Conservation (phyloP, 92 coral and sea anemone species). For the Porites rus region DNA sequence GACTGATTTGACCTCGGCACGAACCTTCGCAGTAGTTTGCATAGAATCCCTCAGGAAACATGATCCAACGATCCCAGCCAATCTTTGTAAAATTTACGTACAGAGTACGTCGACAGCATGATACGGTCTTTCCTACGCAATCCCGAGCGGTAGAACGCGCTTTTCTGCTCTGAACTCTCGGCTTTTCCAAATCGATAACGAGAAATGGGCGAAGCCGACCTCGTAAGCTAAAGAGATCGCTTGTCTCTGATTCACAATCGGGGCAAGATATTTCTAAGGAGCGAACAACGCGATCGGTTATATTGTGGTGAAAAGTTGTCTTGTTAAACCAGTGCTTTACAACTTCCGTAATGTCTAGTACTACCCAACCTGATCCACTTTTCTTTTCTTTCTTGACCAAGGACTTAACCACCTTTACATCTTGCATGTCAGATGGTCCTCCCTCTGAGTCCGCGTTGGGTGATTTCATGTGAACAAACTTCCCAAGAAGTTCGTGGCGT, state of each 20-base stretch:
- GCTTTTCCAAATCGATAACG: constrained; percentile 53
- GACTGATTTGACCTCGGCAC: constrained; percentile 50
- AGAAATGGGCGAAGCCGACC: constrained; percentile 72
- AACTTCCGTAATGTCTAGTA: constrained; percentile 17
- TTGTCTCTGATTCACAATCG: constrained; percentile 45
- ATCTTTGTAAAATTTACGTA: constrained; percentile 63
- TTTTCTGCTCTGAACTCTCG: constrained; percentile 16
- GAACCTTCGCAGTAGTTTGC: constrained; percentile 78
- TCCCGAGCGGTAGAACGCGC: constrained; percentile 38
- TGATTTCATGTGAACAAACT: constrained; percentile 20
- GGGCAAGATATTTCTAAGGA: constrained; percentile 61
- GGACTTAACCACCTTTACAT: neutral
- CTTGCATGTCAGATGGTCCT: neutral
- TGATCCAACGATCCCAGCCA: constrained; percentile 81
- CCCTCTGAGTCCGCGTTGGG: neutral
- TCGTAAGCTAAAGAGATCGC: constrained; percentile 47
- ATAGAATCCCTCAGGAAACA: constrained; percentile 64
- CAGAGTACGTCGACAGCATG: constrained; percentile 64
- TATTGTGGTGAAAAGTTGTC: constrained; percentile 24
- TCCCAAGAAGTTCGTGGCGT: constrained; percentile 15
- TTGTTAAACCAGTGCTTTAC: constrained; percentile 57
- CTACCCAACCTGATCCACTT: constrained; percentile 34
- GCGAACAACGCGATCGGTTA: constrained; percentile 9
- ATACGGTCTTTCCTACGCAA: constrained; percentile 47
- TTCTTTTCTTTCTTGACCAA: constrained; percentile 19